These are phyloP conservation scores for Cyclura pinguis DNA, from an alignment of 2,797 vertebrate genomes.

Conservation along the genomic window DNA sequence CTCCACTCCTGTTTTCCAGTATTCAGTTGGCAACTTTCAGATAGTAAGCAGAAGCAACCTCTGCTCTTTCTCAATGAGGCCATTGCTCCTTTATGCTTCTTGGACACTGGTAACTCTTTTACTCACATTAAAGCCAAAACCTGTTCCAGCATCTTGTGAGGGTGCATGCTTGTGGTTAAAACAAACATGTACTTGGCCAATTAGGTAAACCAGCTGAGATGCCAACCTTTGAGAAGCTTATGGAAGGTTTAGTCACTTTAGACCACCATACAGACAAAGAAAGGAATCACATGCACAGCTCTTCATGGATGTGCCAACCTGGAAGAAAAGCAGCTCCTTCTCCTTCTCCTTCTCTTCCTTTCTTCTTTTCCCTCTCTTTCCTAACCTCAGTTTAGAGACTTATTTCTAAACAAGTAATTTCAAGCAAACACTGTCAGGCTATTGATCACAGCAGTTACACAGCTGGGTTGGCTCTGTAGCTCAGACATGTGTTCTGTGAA, in stretches of 20 bases:
- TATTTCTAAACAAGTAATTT: constrained; percentile 1
- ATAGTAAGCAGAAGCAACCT: background rate
- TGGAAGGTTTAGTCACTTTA: background rate
- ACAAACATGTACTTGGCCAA: background rate
- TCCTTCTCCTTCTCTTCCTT: too few species aligned
- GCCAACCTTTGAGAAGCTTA: background rate
- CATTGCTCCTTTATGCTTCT: background rate
- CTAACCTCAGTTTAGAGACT: background rate
- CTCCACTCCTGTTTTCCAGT: background rate
- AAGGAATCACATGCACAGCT: background rate
- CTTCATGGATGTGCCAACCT: background rate
- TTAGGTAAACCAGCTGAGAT: background rate
- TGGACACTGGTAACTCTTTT: background rate
- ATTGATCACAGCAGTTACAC: background rate
- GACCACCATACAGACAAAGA: too few species aligned
- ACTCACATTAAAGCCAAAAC: background rate
- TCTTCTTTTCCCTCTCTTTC: background rate
- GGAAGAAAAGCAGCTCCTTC: too few species aligned
- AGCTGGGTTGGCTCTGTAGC: background rate
- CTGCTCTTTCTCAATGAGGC: too few species aligned
- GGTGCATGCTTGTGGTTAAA: background rate
- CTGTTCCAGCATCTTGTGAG: background rate
- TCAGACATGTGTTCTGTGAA: background rate
- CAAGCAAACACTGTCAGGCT: background rate
- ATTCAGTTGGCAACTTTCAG: background rate